Conservation (phyloP, 92 coral and sea anemone genomes). For the Parazoanthus swiftii region DNA sequence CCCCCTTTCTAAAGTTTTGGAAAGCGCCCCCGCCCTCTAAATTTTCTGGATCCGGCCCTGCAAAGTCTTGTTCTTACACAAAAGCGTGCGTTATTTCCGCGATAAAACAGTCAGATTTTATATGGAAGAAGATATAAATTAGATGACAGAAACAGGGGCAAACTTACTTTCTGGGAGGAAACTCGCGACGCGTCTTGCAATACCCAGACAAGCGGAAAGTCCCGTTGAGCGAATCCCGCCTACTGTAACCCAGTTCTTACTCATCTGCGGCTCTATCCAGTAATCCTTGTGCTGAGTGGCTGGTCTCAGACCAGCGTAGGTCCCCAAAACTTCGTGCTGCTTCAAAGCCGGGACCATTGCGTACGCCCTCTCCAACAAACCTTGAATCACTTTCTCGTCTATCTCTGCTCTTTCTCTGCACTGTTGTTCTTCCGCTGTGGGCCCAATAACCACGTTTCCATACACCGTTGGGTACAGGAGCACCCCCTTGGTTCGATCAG, state of each 20-base stretch:
- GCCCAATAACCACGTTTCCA: conserved; percentile 76
- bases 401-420: conserved; percentile 61
- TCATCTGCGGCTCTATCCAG: conserved; percentile 59
- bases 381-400: conserved; percentile 51
- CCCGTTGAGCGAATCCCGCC: conserved; percentile 89
- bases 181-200: conserved; percentile 64
- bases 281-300: conserved; percentile 81
- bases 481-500: conserved; percentile 71
- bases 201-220: conserved; percentile 78
- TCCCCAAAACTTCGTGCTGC: conserved; percentile 61
- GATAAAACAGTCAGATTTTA: too few species aligned
- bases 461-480: conserved; percentile 68
- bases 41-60: too few species aligned
- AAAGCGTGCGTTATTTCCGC: too few species aligned
- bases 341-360: conserved; percentile 54
- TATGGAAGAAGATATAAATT: too few species aligned
- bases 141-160: too few species aligned
- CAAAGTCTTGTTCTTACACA: too few species aligned
- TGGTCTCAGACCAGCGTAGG: conserved; percentile 80
- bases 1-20: too few species aligned
- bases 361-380: conserved; percentile 51
- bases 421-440: conserved; percentile 79
- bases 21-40: too few species aligned
- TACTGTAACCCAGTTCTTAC: conserved; percentile 66
- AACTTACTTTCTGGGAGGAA: conserved; percentile 46